Conservation (phyloP, 2,797 vertebrate species). For the Novumbra hubbsi region DNA sequence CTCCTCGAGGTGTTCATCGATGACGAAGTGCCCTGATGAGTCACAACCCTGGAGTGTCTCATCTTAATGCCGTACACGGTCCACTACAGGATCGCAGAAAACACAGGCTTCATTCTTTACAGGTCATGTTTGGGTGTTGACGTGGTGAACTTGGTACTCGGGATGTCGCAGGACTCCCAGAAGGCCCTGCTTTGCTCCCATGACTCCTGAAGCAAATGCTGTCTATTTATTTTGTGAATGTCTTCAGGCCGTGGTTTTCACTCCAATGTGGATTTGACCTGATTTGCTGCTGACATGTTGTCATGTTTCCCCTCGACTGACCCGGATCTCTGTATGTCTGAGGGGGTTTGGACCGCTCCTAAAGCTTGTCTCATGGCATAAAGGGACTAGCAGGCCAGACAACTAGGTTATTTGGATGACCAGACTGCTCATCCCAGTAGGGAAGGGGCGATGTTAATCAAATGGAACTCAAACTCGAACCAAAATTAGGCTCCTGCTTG, state of each 20-base stretch:
- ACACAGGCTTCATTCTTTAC: neutral
- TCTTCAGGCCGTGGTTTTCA: neutral
- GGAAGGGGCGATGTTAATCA: no score
- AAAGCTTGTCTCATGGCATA: neutral
- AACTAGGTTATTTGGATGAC: conserved; percentile 1
- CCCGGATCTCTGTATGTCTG: conserved; percentile 22
- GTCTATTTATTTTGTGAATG: conserved; percentile 24
- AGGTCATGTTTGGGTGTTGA: neutral
- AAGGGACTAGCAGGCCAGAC: neutral
- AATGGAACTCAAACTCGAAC: no score
- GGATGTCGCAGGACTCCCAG: neutral
- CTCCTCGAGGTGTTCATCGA: neutral
- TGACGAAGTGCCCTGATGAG: neutral
- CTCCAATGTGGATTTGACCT: conserved; percentile 32
- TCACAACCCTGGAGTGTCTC: neutral
- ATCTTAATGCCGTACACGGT: no score
- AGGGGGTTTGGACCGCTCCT: neutral
- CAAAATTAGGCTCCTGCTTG: no score
- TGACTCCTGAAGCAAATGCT: conserved; percentile 25
- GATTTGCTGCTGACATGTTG: conserved; percentile 38
- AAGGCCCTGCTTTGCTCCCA: neutral
- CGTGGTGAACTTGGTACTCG: conserved; percentile 15
- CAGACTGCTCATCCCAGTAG: neutral
- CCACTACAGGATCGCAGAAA: neutral
- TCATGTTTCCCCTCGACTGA: conserved; percentile 20